phyloP scores from a whole-genome alignment of 2,797 vertebrate genomes.

The Aselliscus stoliczkanus region DNA sequence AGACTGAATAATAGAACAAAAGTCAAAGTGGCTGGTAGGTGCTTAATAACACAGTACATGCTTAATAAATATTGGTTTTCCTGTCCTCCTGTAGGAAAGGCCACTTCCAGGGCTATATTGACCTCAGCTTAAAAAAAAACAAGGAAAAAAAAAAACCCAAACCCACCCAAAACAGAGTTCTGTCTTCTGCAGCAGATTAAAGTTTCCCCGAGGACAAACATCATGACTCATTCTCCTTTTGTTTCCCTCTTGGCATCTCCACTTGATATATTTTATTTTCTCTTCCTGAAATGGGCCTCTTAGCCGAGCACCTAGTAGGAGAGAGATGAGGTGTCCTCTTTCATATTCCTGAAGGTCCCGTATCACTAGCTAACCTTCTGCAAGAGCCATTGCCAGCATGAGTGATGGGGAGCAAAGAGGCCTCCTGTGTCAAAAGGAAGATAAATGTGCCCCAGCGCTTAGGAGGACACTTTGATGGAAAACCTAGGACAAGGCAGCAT shows the following conservation, averaged over 20 bases:
- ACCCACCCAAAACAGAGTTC: not conserved
- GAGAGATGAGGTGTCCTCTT: not conserved
- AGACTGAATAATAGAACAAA: not conserved
- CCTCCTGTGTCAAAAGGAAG: conserved; percentile 50
- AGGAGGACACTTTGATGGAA: conserved; percentile 62
- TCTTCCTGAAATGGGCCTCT: conserved; percentile 20
- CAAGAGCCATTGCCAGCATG: conserved; percentile 24
- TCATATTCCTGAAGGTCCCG: not conserved
- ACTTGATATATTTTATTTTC: conserved; percentile 24
- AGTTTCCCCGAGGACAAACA: not conserved
- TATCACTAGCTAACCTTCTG: conserved; percentile 23
- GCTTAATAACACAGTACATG: not conserved
- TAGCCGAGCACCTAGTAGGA: not conserved
- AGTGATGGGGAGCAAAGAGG: conserved; percentile 46
- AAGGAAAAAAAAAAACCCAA: not conserved
- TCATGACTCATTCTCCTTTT: not conserved
- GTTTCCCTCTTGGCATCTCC: not conserved
- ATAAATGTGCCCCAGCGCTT: conserved; percentile 34
- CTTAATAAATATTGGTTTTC: not conserved
- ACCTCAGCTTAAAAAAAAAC: not conserved
- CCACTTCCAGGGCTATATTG: not conserved
- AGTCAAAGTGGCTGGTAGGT: not conserved
- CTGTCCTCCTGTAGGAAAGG: not conserved
- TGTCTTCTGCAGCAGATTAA: not conserved
- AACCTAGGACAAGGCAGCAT: conserved; percentile 20